Base-by-base conservation (phyloP, 1,140 invertebrate species). In the Probaryconus sp. region DNA sequence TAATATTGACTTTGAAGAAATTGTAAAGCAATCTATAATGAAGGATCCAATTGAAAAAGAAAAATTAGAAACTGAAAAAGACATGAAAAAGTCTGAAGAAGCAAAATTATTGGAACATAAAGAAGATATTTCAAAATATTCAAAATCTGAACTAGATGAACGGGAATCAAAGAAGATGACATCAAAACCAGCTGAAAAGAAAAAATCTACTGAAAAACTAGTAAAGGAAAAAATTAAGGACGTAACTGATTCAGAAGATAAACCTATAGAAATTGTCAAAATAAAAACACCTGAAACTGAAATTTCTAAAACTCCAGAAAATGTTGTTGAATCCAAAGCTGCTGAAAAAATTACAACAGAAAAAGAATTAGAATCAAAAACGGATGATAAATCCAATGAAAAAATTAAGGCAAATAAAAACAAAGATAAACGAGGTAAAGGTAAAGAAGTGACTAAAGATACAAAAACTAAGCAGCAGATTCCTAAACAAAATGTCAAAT, bases 11-110 rank as follows among this genome's bases (percentile, higher is more conserved):
- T 76, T 85, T 17, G 84, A 84, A 47, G 79, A 58, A 51, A 71
- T 83, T 7, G 65, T 86, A 1, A 60, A 79, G 31, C 65, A 85
- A 30, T 79, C 85, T 2, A 77, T 80, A 31, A 83, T 86, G 81
- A 83, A 71, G 53, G 35, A 65, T 18, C 31, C 26, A n/a, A 20
- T 47, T 6, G 65, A 76, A 10, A 13, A 51, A 7, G 3, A 30
- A 68, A 33, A 38, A 5, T n/a, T n/a, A n/a, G 30, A 31, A 17
- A 43, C 17, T 9, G 43, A 45, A 50, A 53, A 24, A n/a, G n/a
- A 31, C 17, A 30, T 5, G 37, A 31, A 31, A 75, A 26, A 20
- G 0, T 31, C 9, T 37, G 7, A 13, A 18, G 28, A 21, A n/a
- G 0, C n/a, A 16, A 28, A 7, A 68, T 35, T 38, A 5, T 5